These are phyloP conservation scores for Morpho deidamia DNA, from an alignment of 2,888 invertebrate species.

Conservation along the genomic window DNA sequence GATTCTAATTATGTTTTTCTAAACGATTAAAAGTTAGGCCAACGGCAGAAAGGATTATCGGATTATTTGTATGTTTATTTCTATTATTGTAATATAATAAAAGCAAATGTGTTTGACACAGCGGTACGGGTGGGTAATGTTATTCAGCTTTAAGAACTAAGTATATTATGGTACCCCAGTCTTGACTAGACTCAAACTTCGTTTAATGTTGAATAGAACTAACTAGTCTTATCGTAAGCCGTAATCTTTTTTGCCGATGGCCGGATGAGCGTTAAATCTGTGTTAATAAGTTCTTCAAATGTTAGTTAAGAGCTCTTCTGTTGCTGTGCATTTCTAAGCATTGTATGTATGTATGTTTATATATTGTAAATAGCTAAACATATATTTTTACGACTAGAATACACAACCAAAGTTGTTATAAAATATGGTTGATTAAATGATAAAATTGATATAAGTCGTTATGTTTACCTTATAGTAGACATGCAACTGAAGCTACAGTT, in stretches of 20 bases:
- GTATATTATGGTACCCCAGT: slow-evolving; percentile 29
- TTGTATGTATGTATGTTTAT: slow-evolving; percentile 80
- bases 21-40: slow-evolving; percentile 59
- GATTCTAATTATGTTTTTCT: slow-evolving; percentile 73
- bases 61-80: slow-evolving; percentile 31
- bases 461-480: slow-evolving; percentile 69
- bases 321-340: slow-evolving; percentile 78
- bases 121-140: slow-evolving; percentile 35
- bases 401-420: slow-evolving; percentile 80
- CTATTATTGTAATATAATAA: slow-evolving; percentile 28
- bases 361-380: slow-evolving; percentile 76
- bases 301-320: slow-evolving; percentile 68
- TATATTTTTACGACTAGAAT: slow-evolving; percentile 79
- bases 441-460: slow-evolving; percentile 72
- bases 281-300: slow-evolving; percentile 73
- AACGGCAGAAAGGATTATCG: slow-evolving; percentile 57
- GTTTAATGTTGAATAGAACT: slow-evolving; percentile 37
- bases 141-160: slow-evolving; percentile 35
- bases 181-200: slow-evolving; percentile 28
- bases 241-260: slow-evolving; percentile 60
- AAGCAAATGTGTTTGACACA: slow-evolving; percentile 34
- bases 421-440: slow-evolving; percentile 78
- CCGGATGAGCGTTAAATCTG: slow-evolving; percentile 50
- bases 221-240: slow-evolving; percentile 51
- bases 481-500: slow-evolving; percentile 46